Percentiles rank a stretch among this genome's conserved stretches.
Conservation (phyloP, 2,113 vertebrate species). For the Leucosticte australis region DNA sequence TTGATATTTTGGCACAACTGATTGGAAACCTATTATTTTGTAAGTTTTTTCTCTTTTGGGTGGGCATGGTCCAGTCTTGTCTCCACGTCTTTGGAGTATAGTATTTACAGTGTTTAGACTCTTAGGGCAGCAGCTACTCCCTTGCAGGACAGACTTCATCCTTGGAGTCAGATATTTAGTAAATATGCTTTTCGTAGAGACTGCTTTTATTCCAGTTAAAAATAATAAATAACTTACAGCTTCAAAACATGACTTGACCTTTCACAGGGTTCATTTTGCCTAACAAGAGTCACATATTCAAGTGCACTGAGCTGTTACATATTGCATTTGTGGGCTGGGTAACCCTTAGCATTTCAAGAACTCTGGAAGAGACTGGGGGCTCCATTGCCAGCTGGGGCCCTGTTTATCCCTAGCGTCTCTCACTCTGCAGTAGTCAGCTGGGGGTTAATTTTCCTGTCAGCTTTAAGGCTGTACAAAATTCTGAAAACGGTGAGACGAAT, state of each 20-base stretch:
- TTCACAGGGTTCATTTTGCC: neutral
- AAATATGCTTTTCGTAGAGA: neutral
- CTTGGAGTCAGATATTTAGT: neutral
- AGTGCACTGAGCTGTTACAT: slow-evolving; percentile 8
- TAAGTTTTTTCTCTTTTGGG: neutral
- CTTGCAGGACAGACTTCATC: neutral
- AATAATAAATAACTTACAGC: neutral
- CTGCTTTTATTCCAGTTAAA: neutral
- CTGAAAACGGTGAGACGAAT: neutral
- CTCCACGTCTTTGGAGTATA: neutral
- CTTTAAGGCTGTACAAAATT: neutral
- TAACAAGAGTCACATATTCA: neutral
- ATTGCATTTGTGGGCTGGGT: neutral
- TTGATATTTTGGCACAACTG: neutral
- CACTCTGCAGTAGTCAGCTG: neutral
- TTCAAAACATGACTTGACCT: neutral
- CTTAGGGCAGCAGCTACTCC: neutral
- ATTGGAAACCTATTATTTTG: neutral
- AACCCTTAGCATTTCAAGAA: neutral
- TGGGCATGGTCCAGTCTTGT: neutral
- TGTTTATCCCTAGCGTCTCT: neutral
- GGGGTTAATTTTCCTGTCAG: slow-evolving; percentile 33
- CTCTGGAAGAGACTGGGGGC: neutral
- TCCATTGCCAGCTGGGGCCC: neutral
- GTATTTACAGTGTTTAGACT: neutral